Percentiles rank a stretch among this genome's conserved stretches.
Conservation (phyloP, 92 coral and sea anemone species). For the Parazoanthus swiftii region DNA sequence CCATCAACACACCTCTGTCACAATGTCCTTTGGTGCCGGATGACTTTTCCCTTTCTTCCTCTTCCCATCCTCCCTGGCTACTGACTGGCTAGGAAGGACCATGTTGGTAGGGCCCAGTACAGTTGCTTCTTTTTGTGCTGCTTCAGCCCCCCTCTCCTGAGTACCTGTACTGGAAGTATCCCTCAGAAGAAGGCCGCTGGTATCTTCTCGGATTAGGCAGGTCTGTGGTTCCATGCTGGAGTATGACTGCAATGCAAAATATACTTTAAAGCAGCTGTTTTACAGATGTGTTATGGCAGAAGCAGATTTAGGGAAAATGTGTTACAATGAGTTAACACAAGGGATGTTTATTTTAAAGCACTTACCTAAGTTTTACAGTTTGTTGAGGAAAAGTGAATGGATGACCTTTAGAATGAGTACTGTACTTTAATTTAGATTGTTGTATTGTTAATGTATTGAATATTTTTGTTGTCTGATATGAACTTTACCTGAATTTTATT, state of each 20-base stretch:
- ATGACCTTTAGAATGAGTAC: no score
- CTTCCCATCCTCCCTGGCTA: constrained; percentile 55
- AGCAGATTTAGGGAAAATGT: not conserved
- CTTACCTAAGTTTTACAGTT: no score
- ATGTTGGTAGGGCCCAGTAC: constrained; percentile 77
- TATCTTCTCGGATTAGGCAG: constrained; percentile 70
- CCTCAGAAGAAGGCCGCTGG: constrained; percentile 68
- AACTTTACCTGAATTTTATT: no score
- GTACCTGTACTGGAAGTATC: constrained; percentile 52
- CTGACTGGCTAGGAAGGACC: constrained; percentile 81
- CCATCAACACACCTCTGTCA: constrained; percentile 49
- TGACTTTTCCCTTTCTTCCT: constrained; percentile 34
- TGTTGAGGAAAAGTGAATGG: no score
- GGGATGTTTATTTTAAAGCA: no score
- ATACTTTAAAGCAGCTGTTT: not conserved
- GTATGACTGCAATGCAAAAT: constrained; percentile 56
- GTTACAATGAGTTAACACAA: no score
- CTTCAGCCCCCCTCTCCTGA: constrained; percentile 65
- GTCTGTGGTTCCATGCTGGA: constrained; percentile 79
- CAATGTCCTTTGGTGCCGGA: constrained; percentile 16
- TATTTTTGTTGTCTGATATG: no score
- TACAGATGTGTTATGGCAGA: not conserved
- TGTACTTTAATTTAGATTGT: no score
- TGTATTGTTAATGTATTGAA: no score
- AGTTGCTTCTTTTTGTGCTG: constrained; percentile 48